Percentiles rank a stretch among this genome's conserved stretches.
Evolutionary conservation across 2,113 vertebrate species (phyloP).

Genomic region (Pseudorhombus dupliciocellatus): DNA sequence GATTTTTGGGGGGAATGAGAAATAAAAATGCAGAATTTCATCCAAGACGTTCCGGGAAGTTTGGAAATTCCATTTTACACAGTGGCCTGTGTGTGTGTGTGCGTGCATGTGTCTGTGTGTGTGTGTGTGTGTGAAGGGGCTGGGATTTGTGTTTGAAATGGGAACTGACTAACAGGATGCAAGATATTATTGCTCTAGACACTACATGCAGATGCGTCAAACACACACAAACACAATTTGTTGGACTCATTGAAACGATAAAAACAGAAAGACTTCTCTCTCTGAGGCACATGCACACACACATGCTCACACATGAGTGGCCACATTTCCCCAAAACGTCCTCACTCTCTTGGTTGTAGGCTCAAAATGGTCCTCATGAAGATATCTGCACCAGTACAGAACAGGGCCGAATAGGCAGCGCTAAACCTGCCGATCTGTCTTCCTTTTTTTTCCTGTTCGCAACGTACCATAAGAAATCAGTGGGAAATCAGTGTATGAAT

Average conservation of each 20-base stretch:
- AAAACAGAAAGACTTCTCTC: conserved; percentile 16
- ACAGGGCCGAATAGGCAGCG: conserved; percentile 10
- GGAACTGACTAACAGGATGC: conserved; percentile 61
- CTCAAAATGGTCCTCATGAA: too few relatives aligned
- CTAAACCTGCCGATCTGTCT: not conserved
- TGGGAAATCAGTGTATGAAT: conserved; percentile 20
- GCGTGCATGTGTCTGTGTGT: conserved; percentile 31
- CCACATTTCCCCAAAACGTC: too few relatives aligned
- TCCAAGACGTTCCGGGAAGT: conserved; percentile 78
- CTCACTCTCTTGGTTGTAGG: too few relatives aligned
- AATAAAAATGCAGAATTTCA: conserved; percentile 61
- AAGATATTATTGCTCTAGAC: conserved; percentile 61
- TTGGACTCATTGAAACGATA: conserved; percentile 41
- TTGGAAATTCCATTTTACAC: conserved; percentile 77
- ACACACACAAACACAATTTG: conserved; percentile 46
- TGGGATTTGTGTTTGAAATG: conserved; percentile 16
- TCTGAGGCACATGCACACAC: conserved; percentile 9
- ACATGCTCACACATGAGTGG: not conserved
- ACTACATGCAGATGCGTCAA: conserved; percentile 52
- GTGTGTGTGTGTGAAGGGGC: conserved; percentile 14
- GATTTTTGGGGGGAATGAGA: conserved; percentile 55
- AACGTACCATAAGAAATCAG: conserved; percentile 22
- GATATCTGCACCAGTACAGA: too few relatives aligned
- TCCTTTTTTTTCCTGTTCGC: conserved; percentile 2
- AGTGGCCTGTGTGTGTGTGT: conserved; percentile 48